Base-by-base conservation (phyloP, 2,797 vertebrate genomes). In the Zonotrichia albicollis region DNA sequence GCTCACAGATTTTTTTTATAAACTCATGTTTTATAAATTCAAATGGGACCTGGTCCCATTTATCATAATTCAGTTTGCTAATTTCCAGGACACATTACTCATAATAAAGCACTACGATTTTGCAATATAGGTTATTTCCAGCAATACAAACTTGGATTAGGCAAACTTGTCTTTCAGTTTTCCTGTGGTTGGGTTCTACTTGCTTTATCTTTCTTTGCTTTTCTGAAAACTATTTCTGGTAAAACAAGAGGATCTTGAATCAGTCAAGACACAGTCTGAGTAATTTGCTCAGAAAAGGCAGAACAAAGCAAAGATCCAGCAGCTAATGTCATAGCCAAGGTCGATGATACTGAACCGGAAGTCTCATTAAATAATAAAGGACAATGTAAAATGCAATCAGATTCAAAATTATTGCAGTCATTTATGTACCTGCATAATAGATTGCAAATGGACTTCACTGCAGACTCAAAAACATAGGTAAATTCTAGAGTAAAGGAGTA, bases 351-450 rank as follows among this genome's bases (percentile, higher is more conserved):
- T 40, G 72, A 96, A 95, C 72, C 91, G 57, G 66, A 93, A 94
- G 89, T 73, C 50, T 91, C 61, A 93, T 91, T 94, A 96, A 96
- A 75, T 90, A 93, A 93, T 93, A 94, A 94, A 91, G 51, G 51
- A 95, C 72, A 86, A 84, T 60, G 32, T 90, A 95, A 96, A 96
- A 95, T 88, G 34, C 80, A 92, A 95, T 95, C 64, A 94, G 67
- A 82, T 93, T 95, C 87, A 81, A 60, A 95, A 82, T 84, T 9
- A 84, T 40, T 89, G 46, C 22, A 89, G 68, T 82, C 5, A 77
- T 95, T 94, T 94, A 92, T 74, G 75, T 78, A 90, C 21, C 22
- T 87, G n/a, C 34, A 19, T 94, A 93, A 79, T 36, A 96, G 77
- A 80, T 48, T 87, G 32, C 22, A 92, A 83, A 94, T 84, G 79